Conservation (phyloP, 2,888 invertebrate genomes). For the Diplazon laetatorius region DNA sequence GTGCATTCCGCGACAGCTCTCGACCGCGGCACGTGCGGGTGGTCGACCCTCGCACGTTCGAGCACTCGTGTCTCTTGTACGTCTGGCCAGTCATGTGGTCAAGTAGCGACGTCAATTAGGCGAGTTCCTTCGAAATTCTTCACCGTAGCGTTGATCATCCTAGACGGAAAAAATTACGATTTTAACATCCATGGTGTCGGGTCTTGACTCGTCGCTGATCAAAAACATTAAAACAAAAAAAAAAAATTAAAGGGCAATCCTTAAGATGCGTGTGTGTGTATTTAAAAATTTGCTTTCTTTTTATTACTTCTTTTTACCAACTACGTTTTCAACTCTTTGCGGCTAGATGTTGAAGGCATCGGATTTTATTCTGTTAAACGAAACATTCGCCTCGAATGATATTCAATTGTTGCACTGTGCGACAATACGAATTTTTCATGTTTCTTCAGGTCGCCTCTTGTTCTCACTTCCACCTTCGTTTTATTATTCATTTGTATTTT, state of each 20-base stretch:
- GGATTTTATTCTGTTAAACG: conserved; percentile 31
- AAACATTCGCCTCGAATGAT: conserved; percentile 45
- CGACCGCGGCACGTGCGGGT: conserved; percentile 12
- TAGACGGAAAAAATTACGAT: conserved; percentile 57
- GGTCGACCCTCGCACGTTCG: conserved; percentile 33
- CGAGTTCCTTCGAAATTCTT: conserved; percentile 43
- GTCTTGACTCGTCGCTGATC: conserved; percentile 23
- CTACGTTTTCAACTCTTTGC: conserved; percentile 48
- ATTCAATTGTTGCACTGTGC: conserved; percentile 14
- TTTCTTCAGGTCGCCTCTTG: conserved; percentile 7
- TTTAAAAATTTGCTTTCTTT: conserved; percentile 19
- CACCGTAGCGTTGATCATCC: conserved; percentile 51
- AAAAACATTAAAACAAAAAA: too few species aligned
- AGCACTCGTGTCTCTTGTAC: conserved; percentile 39
- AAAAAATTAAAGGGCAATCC: conserved; percentile 59
- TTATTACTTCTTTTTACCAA: conserved; percentile 40
- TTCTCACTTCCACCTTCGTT: conserved; percentile 23
- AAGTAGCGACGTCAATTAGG: conserved; percentile 10
- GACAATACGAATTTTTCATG: conserved; percentile 18
- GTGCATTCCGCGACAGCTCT: conserved; percentile 15
- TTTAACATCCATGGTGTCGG: conserved; percentile 48
- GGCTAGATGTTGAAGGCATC: conserved; percentile 39
- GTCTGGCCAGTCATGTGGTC: conserved; percentile 59
- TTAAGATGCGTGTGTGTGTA: conserved; percentile 48
- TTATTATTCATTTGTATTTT: background rate